These are phyloP conservation scores for Darevskia nairensis DNA, from an alignment of 2,797 vertebrate species.

Conservation along the genomic window DNA sequence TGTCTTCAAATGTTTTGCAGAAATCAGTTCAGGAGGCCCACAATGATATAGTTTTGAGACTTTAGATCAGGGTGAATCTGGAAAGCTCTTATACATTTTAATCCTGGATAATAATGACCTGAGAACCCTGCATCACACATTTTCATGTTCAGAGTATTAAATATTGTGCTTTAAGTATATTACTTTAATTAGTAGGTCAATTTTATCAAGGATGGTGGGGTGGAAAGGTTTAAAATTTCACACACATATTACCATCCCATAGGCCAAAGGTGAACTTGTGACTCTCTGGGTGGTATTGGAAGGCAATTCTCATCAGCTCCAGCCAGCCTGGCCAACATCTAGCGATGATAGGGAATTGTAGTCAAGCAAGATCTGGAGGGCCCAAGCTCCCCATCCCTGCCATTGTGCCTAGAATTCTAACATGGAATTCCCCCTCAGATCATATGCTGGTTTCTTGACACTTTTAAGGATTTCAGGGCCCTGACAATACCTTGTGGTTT, in stretches of 20 bases:
- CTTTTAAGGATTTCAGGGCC: background rate
- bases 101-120: background rate
- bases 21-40: background rate
- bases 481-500: slow-evolving; percentile 63
- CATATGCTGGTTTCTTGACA: background rate
- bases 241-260: background rate
- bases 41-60: background rate
- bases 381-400: background rate
- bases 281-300: background rate
- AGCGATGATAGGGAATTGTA: too few relatives aligned
- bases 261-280: background rate
- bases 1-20: background rate
- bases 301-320: background rate
- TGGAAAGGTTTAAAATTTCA: background rate
- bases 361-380: too few relatives aligned
- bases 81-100: background rate
- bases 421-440: background rate
- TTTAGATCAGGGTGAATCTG: background rate
- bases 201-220: background rate
- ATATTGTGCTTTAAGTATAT: background rate
- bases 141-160: background rate
- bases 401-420: background rate
- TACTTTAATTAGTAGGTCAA: background rate
- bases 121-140: background rate
- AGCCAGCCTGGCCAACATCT: background rate